These are phyloP conservation scores for Xyrauchen texanus DNA, from an alignment of 2,113 vertebrate species.

Conservation along the genomic window DNA sequence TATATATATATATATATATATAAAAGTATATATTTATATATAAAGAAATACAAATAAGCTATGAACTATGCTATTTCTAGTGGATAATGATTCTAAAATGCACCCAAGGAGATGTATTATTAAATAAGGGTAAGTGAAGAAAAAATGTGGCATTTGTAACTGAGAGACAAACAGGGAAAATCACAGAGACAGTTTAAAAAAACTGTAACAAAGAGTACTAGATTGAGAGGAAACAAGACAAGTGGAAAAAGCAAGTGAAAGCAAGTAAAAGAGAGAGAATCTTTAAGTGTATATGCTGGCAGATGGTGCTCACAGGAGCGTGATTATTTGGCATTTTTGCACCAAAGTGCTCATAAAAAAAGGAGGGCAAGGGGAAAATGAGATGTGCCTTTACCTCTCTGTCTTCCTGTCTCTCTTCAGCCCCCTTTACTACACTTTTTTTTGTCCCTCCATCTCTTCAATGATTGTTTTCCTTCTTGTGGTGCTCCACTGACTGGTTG, in stretches of 20 bases:
- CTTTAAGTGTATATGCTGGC: constrained; percentile 68
- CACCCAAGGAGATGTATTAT: background rate
- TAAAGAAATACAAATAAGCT: background rate
- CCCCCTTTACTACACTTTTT: background rate
- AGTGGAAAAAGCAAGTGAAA: constrained; percentile 55
- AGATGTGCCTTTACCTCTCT: constrained; percentile 12
- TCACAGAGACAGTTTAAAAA: background rate
- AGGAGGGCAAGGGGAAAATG: constrained; percentile 14
- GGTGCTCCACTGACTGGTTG: constrained; percentile 33
- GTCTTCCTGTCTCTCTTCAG: background rate
- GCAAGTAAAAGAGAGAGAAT: constrained; percentile 57
- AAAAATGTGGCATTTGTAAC: constrained; percentile 35
- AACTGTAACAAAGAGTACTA: constrained; percentile 28
- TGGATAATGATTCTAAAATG: constrained; percentile 18
- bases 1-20: background rate
- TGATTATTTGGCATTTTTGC: constrained; percentile 72
- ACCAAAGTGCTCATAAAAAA: constrained; percentile 66
- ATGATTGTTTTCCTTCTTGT: constrained; percentile 26
- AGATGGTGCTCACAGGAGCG: constrained; percentile 77
- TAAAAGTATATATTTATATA: too few species aligned
- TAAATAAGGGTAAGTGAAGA: background rate
- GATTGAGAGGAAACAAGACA: constrained; percentile 50
- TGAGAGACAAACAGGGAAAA: constrained; percentile 39
- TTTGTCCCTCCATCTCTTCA: constrained; percentile 6
- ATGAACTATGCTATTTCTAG: background rate